Conservation (phyloP, 1,140 invertebrate genomes). For the Trichonephila clavata region DNA sequence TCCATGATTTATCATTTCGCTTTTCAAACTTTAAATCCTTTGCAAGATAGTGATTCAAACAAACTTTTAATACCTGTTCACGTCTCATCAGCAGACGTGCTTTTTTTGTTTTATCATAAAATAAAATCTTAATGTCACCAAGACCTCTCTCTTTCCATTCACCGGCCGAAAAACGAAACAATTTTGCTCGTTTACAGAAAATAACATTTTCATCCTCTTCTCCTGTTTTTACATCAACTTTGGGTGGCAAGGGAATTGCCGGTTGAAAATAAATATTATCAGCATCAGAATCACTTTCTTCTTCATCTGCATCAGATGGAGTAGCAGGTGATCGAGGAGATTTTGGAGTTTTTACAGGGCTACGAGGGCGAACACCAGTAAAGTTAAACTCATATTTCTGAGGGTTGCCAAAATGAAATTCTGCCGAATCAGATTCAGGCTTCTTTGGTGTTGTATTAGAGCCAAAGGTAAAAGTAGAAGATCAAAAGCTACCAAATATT, state of each 20-base stretch:
- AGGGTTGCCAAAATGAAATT: slow-evolving; percentile 83
- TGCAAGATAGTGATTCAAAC: slow-evolving; percentile 89
- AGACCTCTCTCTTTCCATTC: slow-evolving; percentile 84
- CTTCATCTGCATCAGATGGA: slow-evolving; percentile 79
- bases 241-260: slow-evolving; percentile 91
- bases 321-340: slow-evolving; percentile 79
- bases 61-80: slow-evolving; percentile 91
- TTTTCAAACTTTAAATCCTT: slow-evolving; percentile 85
- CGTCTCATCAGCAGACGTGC: slow-evolving; percentile 90
- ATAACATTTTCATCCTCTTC: slow-evolving; percentile 89
- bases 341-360: slow-evolving; percentile 82
- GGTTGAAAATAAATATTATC: slow-evolving; percentile 86
- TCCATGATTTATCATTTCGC: slow-evolving; percentile 90
- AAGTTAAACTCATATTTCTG: slow-evolving; percentile 86
- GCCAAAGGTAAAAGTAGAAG: slow-evolving; percentile 35
- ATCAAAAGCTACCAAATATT: background rate
- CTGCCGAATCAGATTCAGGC: slow-evolving; percentile 30
- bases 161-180: slow-evolving; percentile 86
- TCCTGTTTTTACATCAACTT: slow-evolving; percentile 90
- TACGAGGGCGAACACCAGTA: slow-evolving; percentile 79
- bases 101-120: slow-evolving; percentile 79
- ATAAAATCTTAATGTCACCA: slow-evolving; percentile 82
- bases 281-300: slow-evolving; percentile 83
- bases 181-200: slow-evolving; percentile 83
- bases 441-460: slow-evolving; percentile 17